Conservation (phyloP, 1,140 invertebrate genomes). For the Camponotus vicinus region DNA sequence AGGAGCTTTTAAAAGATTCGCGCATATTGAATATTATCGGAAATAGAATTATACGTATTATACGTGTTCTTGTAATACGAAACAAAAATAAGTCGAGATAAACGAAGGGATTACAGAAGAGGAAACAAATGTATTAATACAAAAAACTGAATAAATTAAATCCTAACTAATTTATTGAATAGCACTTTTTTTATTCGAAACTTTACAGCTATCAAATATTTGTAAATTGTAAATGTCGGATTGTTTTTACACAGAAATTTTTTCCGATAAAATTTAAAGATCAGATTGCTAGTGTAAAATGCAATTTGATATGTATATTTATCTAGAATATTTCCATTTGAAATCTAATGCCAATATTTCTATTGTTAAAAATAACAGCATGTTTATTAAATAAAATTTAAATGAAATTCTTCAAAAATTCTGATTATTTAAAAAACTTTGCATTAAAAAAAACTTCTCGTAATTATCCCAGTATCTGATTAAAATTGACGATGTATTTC, state of each 20-base stretch:
- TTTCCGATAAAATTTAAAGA: constrained; percentile 23
- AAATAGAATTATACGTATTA: constrained; percentile 39
- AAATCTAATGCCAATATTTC: not conserved
- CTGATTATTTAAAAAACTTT: not conserved
- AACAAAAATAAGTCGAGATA: not conserved
- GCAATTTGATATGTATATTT: not conserved
- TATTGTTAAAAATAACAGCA: constrained; percentile 8
- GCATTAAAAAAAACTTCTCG: not conserved
- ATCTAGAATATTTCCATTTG: constrained; percentile 3
- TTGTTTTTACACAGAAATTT: not conserved
- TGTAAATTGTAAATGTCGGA: not conserved
- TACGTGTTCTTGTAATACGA: not conserved
- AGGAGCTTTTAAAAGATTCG: not conserved
- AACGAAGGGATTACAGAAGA: not conserved
- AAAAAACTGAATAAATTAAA: not conserved
- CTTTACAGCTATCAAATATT: not conserved
- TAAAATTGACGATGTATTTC: not conserved
- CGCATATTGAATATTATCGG: constrained; percentile 30
- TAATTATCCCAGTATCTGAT: not conserved
- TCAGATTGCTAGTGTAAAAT: not conserved
- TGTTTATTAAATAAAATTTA: not conserved
- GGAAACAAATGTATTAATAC: not conserved
- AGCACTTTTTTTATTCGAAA: not conserved
- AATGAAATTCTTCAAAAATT: not conserved
- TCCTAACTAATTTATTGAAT: not conserved